Evolutionary conservation across 2,797 vertebrate species (phyloP), one percentile per base, ranked within the genome.

Genomic region (Botia kubotai): DNA sequence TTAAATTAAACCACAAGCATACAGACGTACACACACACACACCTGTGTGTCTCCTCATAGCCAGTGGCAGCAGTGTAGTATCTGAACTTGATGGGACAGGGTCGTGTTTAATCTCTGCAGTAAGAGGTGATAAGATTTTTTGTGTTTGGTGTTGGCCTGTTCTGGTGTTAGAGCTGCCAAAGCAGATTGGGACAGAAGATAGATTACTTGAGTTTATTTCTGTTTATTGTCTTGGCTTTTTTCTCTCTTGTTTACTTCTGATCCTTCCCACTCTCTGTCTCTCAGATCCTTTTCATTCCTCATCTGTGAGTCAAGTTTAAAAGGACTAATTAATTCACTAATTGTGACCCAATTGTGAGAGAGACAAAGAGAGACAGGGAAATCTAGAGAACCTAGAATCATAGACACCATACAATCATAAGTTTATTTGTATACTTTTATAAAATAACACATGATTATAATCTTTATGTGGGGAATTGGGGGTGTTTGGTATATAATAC

Each of bases 101-200:
- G 80, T 36, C 43, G 75, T 79, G 82, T 83, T 87, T 92, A 92
- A 91, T 92, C 91, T 91, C 81, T 80, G 79, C 79, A 60, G 75
- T 88, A 81, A 82, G 82, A 86, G 83, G 88, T 88, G 92, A 93
- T 94, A 92, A 91, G 88, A 82, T 71, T 86, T 90, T 89, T 90
- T 87, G 88, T 85, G 87, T 91, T 89, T 90, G 88, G 90, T 90
- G 88, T 88, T 75, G 85, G 84, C 86, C 86, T 89, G 87, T 78
- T 66, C 87, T 89, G 89, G 88, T 89, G 89, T 87, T 81, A 74
- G 89, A 91, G 86, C 90, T 87, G 89, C 84, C 87, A 87, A 88
- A 87, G 89, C 88, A 92, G 92, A 93, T 92, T 88, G 90, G 87
- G 84, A 88, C 81, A 82, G 84, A 72, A 89, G 91, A 93, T 93